Percentiles rank a stretch among this genome's conserved stretches.
These are phyloP conservation scores for Baryphthengus martii DNA, from an alignment of 2,113 vertebrate genomes.

Conservation along the genomic window DNA sequence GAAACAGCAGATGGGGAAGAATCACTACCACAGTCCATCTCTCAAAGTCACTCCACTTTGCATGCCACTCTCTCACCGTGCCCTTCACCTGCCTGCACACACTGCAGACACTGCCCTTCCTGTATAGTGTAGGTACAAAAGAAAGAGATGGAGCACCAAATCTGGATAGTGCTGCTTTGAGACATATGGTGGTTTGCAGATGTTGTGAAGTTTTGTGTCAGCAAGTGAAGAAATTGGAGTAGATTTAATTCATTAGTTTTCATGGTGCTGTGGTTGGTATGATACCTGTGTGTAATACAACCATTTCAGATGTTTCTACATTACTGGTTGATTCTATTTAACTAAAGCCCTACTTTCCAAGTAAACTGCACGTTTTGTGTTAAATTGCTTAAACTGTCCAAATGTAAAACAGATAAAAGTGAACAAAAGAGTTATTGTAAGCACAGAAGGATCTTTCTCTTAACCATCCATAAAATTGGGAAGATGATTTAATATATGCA, in stretches of 20 bases:
- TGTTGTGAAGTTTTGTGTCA: not conserved
- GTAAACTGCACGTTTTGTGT: not conserved
- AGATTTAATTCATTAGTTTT: not conserved
- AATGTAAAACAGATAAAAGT: not conserved
- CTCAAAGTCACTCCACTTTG: no score
- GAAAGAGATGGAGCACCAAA: not conserved
- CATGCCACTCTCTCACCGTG: not conserved
- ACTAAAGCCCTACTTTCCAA: not conserved
- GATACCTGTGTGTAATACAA: not conserved
- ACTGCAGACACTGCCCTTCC: not conserved
- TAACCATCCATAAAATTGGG: not conserved
- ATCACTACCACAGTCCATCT: rapidly evolving
- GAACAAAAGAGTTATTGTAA: not conserved
- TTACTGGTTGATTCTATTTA: not conserved
- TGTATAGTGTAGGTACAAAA: not conserved
- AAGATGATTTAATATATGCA: not conserved
- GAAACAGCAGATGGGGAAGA: rapidly evolving
- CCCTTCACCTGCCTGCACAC: not conserved
- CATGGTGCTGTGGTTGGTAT: not conserved
- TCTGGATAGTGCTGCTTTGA: not conserved
- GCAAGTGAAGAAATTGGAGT: not conserved
- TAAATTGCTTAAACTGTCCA: not conserved
- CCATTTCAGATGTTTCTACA: not conserved
- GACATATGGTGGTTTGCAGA: not conserved
- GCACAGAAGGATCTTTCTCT: not conserved